Base-by-base conservation (phyloP, 2,797 vertebrate genomes). In the Sebastes taczanowskii region DNA sequence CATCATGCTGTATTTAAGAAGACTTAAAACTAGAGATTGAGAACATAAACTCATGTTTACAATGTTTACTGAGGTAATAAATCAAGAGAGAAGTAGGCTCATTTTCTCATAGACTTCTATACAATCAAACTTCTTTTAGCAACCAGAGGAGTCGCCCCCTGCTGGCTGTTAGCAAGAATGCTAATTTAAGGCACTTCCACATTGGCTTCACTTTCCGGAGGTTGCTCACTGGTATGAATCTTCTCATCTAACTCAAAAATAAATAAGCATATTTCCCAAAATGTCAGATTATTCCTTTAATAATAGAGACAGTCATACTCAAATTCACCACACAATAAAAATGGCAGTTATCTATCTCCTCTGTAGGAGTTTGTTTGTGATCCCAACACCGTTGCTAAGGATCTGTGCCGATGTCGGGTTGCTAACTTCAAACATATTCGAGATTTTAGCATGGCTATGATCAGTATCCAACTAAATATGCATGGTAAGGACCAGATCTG, bases 351-450 rank as follows among this genome's bases (percentile, higher is more conserved):
- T 64, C 61, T 18, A 25, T 71, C 56, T 71, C 55, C 23, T 23
- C 42, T 14, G 62, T 5, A 60, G 49, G n/a, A 68, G 55, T 80
- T 46, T 67, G 35, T 72, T 59, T 73, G 49, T 56, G 13, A 70
- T 59, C 20, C 52, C 18, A 13, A 65, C 69, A 56, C 60, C 32
- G 38, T 78, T 83, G 61, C 63, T 77, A 30, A 32, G 58, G 14
- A 63, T 69, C 65, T 53, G 38, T 7, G 11, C 52, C 79, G 52
- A 81, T 80, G 66, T 56, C 23, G 4, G 14, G 14, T 46, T 22
- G 23, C 34, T 76, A 62, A 82, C 84, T 80, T 80, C n/a, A 64
- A 82, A 62, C 69, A 74, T 53, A 71, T 72, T 46, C 55, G 66
- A 35, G 61, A 67, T 71, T 79, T 61, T 56, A 23, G 10, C 49